A percentile compares a stretch with the other conserved stretches of the same genome.
phyloP scores from a whole-genome alignment of 2,888 invertebrate genomes.

The Chrysina gloriosa region DNA sequence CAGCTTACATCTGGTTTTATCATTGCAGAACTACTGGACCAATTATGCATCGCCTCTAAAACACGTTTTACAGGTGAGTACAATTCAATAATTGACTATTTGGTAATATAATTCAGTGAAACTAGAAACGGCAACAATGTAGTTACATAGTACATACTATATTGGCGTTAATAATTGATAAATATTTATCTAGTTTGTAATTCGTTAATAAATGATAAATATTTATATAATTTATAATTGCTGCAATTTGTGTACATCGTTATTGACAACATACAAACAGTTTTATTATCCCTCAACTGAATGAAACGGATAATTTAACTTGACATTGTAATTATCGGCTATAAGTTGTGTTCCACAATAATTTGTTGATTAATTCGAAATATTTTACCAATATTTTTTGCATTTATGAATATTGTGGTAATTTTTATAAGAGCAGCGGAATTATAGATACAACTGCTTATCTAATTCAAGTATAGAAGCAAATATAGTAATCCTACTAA shows the following conservation, averaged over 20 bases:
- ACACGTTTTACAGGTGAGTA: conserved; percentile 22
- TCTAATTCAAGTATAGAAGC: too few species aligned
- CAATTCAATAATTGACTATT: conserved; percentile 8
- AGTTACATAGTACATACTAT: too few species aligned
- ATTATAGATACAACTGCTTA: too few species aligned
- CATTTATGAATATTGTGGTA: too few species aligned
- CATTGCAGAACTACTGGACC: background rate
- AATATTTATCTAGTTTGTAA: background rate
- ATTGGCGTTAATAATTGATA: too few species aligned
- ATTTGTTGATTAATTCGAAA: background rate
- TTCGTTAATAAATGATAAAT: conserved; percentile 1
- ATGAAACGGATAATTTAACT: conserved; percentile 18
- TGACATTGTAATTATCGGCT: conserved; percentile 15
- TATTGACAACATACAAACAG: conserved; percentile 9
- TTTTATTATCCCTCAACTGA: conserved; percentile 19
- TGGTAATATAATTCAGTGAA: background rate
- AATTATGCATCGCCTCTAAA: background rate
- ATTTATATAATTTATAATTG: conserved; percentile 22
- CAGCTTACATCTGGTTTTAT: background rate
- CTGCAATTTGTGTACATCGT: conserved; percentile 16
- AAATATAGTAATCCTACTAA: too few species aligned
- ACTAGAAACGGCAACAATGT: background rate
- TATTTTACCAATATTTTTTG: background rate
- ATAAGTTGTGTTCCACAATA: background rate
- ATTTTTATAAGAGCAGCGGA: too few species aligned